A percentile compares a stretch with the other conserved stretches of the same genome.
Evolutionary conservation across 2,888 invertebrate genomes (phyloP).

Genomic region (Mallateleia sp.): DNA sequence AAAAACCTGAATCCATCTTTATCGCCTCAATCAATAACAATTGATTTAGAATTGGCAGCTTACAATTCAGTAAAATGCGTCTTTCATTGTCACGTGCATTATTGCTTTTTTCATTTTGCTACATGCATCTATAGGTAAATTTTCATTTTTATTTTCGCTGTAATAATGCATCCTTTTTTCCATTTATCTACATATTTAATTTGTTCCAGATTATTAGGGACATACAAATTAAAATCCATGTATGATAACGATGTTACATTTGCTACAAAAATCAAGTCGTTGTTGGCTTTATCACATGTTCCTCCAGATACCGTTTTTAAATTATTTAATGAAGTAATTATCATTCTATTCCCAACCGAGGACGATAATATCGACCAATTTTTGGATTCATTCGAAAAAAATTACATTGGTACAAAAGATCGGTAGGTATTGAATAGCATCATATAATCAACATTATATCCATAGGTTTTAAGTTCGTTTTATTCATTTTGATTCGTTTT

Average conservation of each 20-base stretch:
- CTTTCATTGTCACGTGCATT: constrained; percentile 36
- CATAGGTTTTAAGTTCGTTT: neutral
- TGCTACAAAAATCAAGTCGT: constrained; percentile 35
- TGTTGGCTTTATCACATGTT: constrained; percentile 27
- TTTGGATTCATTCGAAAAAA: constrained; percentile 29
- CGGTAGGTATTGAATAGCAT: constrained; percentile 22
- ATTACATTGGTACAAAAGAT: constrained; percentile 34
- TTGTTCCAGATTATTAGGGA: constrained; percentile 15
- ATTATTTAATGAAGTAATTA: constrained; percentile 13
- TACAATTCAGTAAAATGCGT: constrained; percentile 12
- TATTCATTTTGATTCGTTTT: neutral
- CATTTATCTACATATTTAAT: constrained; percentile 12
- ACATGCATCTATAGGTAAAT: constrained; percentile 35
- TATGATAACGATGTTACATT: constrained; percentile 28
- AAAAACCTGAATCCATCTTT: constrained; percentile 3
- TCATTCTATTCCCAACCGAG: constrained; percentile 13
- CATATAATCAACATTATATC: too few species aligned
- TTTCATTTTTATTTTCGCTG: too few species aligned
- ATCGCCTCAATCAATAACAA: constrained; percentile 2
- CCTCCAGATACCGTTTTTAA: constrained; percentile 24
- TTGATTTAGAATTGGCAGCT: constrained; percentile 50
- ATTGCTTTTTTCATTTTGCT: constrained; percentile 50
- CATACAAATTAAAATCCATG: constrained; percentile 30
- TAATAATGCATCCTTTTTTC: too few species aligned
- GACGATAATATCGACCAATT: constrained; percentile 42